These are phyloP conservation scores for Charadrius vociferus DNA, from an alignment of 2,113 vertebrate genomes.

Conservation along the genomic window DNA sequence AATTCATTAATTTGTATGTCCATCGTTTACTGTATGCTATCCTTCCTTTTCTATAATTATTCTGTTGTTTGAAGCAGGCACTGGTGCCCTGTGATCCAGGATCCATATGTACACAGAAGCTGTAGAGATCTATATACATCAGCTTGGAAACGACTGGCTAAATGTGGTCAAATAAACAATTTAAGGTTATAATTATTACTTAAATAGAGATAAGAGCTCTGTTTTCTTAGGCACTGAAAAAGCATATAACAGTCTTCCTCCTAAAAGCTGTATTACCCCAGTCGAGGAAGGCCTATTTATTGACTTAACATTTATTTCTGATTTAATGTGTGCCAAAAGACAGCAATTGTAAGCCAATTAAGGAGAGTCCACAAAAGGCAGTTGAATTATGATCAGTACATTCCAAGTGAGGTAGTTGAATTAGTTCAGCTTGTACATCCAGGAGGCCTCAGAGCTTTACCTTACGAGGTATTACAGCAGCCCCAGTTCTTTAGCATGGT, in stretches of 20 bases:
- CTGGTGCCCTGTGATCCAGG: neutral
- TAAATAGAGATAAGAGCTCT: neutral
- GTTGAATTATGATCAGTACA: neutral
- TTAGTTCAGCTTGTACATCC: neutral
- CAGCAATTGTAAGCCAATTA: neutral
- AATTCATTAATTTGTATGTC: neutral
- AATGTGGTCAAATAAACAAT: neutral
- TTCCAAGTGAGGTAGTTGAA: neutral
- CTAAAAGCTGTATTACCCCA: neutral
- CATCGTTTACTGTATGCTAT: neutral
- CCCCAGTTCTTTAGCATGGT: neutral
- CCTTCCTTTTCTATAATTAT: neutral
- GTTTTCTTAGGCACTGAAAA: neutral
- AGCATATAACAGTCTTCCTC: neutral
- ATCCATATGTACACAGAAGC: neutral
- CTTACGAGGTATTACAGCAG: neutral
- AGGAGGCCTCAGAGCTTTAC: neutral
- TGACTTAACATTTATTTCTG: conserved; percentile 5
- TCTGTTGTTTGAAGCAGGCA: neutral
- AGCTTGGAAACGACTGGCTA: neutral
- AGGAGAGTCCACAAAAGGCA: neutral
- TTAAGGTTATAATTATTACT: neutral
- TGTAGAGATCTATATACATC: neutral
- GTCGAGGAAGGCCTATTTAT: neutral
- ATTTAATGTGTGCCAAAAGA: neutral